phyloP scores from a whole-genome alignment of 2,113 vertebrate species.

The Heptranchias perlo region DNA sequence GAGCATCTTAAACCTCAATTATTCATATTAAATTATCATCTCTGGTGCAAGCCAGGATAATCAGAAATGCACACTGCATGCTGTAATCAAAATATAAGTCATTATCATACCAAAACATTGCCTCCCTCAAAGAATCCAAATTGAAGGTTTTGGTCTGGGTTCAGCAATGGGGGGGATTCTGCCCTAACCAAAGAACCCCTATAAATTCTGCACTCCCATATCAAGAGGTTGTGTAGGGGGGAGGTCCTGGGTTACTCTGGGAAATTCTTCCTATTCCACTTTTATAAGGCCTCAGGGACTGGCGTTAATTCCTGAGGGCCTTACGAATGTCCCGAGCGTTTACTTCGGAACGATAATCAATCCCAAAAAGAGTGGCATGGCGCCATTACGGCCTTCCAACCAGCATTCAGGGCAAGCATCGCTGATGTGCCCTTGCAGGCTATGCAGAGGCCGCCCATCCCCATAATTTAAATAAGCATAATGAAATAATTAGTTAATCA shows the following conservation, averaged over 20 bases:
- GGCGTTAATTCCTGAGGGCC: neutral
- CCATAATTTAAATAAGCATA: neutral
- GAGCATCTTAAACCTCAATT: neutral
- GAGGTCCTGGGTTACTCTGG: neutral
- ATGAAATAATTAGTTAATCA: neutral
- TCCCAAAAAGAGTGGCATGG: neutral
- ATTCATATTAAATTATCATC: neutral
- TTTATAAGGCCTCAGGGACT: neutral
- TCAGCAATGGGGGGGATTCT: neutral
- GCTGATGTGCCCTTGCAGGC: neutral
- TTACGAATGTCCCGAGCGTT: neutral
- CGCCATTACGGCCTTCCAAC: neutral
- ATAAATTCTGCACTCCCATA: neutral
- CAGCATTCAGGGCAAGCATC: neutral
- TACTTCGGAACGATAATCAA: neutral
- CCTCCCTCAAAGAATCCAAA: neutral
- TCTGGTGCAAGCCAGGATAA: slow-evolving; percentile 3
- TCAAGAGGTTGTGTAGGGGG: neutral
- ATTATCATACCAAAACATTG: neutral
- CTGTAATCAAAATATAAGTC: neutral
- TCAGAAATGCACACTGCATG: neutral
- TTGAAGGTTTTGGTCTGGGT: neutral
- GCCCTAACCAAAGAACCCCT: neutral
- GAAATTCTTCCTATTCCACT: neutral
- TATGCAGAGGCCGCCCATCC: neutral